Base-by-base conservation (phyloP, 1,140 invertebrate species). In the Copidosoma floridanum region DNA sequence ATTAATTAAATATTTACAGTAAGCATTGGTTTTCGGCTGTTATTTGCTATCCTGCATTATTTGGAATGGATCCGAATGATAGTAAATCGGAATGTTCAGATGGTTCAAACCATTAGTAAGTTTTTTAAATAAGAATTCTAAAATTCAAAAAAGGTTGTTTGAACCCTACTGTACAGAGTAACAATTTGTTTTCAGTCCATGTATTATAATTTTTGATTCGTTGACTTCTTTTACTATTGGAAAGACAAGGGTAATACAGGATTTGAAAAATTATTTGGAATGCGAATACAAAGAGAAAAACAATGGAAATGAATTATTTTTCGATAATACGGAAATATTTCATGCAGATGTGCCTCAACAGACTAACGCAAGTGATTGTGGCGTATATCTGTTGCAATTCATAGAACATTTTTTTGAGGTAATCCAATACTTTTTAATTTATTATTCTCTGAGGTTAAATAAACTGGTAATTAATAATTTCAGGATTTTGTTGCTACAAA, bases 1-100 rank as follows among this genome's bases (percentile, higher is more conserved):
- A 6, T 41, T n/a, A 10, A n/a, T 41, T 64, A 58, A 63, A 70
- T 68, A 68, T 80, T 78, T 63, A n/a, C n/a, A 89, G 86, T 67
- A 81, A 83, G 32, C 97, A 99, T 83, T 99, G 97, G 97, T 98
- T 95, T 81, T 82, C 98, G 62, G 95, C 94, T 2, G 93, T 99
- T 38, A 93, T 98, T 50, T 98, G 95, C 78, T 98, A 91, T 77
- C 94, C 95, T 50, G 88, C 88, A 26, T 78, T 93, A 43, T 85
- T 86, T 38, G 88, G 88, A 64, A 85, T n/a, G n/a, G n/a, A n/a
- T n/a, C n/a, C n/a, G n/a, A n/a, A n/a, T n/a, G n/a, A n/a, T n/a
- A n/a, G n/a, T n/a, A n/a, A n/a, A n/a, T n/a, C n/a, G n/a, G n/a
- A n/a, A n/a, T n/a, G n/a, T n/a, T n/a, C n/a, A n/a, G n/a, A n/a